Conservation (phyloP, 1,140 invertebrate species). For the Armadillidium nasatum region DNA sequence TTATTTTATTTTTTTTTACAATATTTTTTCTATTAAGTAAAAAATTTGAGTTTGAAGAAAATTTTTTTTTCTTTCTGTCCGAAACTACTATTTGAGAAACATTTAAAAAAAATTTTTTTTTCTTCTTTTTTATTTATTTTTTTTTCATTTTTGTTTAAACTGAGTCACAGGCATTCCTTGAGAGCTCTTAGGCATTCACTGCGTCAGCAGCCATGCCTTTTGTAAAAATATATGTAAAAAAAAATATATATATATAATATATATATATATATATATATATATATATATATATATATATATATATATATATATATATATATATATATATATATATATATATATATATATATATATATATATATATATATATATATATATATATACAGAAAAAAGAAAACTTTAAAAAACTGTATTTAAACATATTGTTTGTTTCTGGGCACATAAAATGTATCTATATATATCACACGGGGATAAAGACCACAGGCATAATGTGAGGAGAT, state of each 20-base stretch:
- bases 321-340: neutral
- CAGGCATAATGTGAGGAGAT: too few relatives aligned
- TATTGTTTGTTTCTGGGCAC: too few relatives aligned
- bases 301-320: neutral
- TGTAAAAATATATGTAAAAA: neutral
- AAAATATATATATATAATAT: neutral
- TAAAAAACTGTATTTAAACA: too few relatives aligned
- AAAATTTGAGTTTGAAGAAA: conserved; percentile 1
- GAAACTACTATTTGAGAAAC: neutral
- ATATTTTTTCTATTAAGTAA: neutral
- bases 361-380: too few relatives aligned
- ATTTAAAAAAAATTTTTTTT: neutral
- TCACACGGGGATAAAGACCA: too few relatives aligned
- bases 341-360: too few relatives aligned
- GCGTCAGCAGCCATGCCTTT: neutral
- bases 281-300: neutral
- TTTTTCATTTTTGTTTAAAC: neutral
- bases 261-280: neutral
- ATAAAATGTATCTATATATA: too few relatives aligned
- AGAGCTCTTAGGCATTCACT: neutral
- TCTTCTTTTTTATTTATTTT: neutral
- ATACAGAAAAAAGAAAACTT: too few relatives aligned
- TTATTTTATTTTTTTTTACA: neutral
- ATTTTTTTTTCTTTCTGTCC: neutral
- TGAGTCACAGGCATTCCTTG: conserved; percentile 8